Evolutionary conservation across 1,140 invertebrate genomes (phyloP).

Genomic region (Tetramorium alpestre): DNA sequence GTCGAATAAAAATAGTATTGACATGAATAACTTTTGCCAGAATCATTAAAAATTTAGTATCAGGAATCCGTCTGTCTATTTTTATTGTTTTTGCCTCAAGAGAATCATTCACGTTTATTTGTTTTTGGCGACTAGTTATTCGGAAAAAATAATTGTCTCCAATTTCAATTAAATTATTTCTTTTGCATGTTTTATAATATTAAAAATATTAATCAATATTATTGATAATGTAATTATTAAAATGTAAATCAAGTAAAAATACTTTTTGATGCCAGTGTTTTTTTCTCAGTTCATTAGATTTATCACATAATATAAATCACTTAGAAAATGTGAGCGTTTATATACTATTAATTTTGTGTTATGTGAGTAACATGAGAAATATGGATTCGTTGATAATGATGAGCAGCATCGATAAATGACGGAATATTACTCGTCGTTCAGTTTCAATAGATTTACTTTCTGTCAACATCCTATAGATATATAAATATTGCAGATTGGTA

Average conservation of each 20-base stretch:
- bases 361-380: neutral
- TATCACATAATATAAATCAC: neutral
- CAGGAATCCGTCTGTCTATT: neutral
- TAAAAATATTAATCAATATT: neutral
- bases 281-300: neutral
- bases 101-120: neutral
- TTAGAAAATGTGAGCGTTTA: neutral
- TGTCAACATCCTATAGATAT: neutral
- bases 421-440: neutral
- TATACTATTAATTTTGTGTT: neutral
- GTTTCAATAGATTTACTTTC: neutral
- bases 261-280: neutral
- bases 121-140: neutral
- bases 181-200: neutral
- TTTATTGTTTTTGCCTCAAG: neutral
- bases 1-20: neutral
- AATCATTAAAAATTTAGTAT: conserved; percentile 24
- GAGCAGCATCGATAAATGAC: neutral
- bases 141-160: neutral
- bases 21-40: neutral
- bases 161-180: neutral
- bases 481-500: conserved; percentile 17
- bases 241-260: neutral
- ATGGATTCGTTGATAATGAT: neutral
- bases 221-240: neutral